Base-by-base conservation (phyloP, 2,888 invertebrate species). In the Fragum fragum region DNA sequence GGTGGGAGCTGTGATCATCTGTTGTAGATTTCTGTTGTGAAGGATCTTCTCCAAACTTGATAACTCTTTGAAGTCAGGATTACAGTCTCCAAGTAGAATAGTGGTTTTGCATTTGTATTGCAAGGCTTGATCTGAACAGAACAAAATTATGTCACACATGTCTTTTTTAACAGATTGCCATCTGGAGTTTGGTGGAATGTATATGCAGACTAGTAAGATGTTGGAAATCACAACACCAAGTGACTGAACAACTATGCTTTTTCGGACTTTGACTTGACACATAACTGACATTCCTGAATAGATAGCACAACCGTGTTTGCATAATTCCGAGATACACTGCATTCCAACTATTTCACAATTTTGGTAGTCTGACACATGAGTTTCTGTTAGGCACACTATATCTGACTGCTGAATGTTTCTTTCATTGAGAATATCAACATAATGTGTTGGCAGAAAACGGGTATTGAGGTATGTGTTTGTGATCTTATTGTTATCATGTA, bases 11-110 rank as follows among this genome's bases (percentile, higher is more conserved):
- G 59, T 14, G 59, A 59, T 59, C 21, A 59, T 21, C 59, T 59
- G 59, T 23, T 18, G n/a, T 21, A 59, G 59, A 59, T 59, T 26
- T 59, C 23, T 59, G 59, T 59, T 26, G 26, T 59, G 59, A 59
- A 59, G 59, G 23, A 59, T 59, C 59, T 59, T 59, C 59, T 59
- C 59, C 5, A 59, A 59, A 59, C 59, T 59, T 59, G 59, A 59
- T 23, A 59, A 59, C 5, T 16, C 23, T 59, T 59, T 59, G 26
- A 59, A 59, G 14, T 59, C 59, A 3, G 21, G 59, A 23, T 59
- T 59, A 59, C 6, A 59, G 23, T 59, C 26, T 26, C 59, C 59
- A 59, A 59, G 26, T 23, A 59, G 23, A 23, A 59, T 7, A 59
- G 59, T 59, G 59, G 21, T n/a, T 26, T n/a, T 59, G 23, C 59